Evolutionary conservation across 1,140 invertebrate species (phyloP).

Genomic region (Trichogramma pretiosum): DNA sequence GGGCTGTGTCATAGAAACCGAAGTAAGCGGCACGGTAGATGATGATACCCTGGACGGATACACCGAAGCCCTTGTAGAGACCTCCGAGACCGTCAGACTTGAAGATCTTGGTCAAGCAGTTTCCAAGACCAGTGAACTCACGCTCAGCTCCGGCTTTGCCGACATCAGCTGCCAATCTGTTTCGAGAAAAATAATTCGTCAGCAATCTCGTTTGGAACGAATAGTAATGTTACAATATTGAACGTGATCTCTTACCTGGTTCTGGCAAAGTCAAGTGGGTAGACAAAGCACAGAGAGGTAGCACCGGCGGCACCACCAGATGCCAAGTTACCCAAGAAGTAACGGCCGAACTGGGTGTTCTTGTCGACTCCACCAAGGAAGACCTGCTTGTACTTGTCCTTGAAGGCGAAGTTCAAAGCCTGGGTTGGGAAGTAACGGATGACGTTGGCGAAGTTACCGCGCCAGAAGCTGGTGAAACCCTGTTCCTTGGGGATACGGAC

Average conservation of each 20-base stretch:
- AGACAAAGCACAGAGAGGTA: constrained; percentile 89
- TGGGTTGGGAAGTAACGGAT: constrained; percentile 92
- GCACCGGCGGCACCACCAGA: constrained; percentile 92
- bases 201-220: too few species aligned
- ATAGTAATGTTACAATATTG: background rate
- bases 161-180: constrained; percentile 71
- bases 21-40: constrained; percentile 87
- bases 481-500: constrained; percentile 79
- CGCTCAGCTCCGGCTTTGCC: constrained; percentile 66
- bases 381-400: constrained; percentile 79
- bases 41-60: constrained; percentile 83
- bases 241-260: constrained; percentile 57
- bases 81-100: constrained; percentile 74
- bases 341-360: constrained; percentile 78
- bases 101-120: constrained; percentile 76
- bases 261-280: constrained; percentile 90
- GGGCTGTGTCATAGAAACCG: constrained; percentile 86
- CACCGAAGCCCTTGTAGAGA: constrained; percentile 82
- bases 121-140: constrained; percentile 73
- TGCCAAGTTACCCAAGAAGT: constrained; percentile 78
- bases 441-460: constrained; percentile 90
- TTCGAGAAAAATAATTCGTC: constrained; percentile 8
- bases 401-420: constrained; percentile 93
- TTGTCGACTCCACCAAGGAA: constrained; percentile 81
- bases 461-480: constrained; percentile 78